Percentiles rank a stretch among this genome's conserved stretches.
Evolutionary conservation across 2,113 vertebrate genomes (phyloP).

Genomic region (Cochlearius cochlearius): DNA sequence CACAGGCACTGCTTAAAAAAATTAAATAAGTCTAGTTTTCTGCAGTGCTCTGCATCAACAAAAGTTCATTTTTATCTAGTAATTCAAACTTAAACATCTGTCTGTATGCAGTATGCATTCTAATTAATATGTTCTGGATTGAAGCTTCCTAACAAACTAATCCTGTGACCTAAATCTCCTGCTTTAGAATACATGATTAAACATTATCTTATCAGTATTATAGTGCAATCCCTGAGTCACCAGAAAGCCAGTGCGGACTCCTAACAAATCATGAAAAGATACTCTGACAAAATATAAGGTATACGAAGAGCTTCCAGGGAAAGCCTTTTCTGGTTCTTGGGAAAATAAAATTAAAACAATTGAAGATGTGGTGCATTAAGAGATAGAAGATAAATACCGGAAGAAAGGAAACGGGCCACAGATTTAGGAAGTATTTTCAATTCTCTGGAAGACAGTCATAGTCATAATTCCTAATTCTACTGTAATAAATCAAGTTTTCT

Average conservation of each 20-base stretch:
- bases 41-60: background rate
- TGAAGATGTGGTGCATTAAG: background rate
- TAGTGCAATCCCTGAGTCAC: constrained; percentile 14
- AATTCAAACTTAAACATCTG: constrained; percentile 9
- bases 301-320: background rate
- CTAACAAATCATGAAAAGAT: background rate
- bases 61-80: background rate
- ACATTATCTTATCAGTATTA: constrained; percentile 18
- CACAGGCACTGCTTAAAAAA: background rate
- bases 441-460: background rate
- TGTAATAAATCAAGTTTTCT: background rate
- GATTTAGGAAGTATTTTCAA: background rate
- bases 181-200: constrained; percentile 53
- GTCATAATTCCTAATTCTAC: background rate
- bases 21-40: background rate
- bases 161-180: constrained; percentile 58
- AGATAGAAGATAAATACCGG: background rate
- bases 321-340: background rate
- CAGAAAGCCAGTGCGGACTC: background rate
- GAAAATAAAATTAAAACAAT: background rate
- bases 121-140: constrained; percentile 38
- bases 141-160: constrained; percentile 59
- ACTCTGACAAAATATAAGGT: background rate
- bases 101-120: background rate
- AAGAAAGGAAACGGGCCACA: background rate